Evolutionary conservation across 1,140 invertebrate species (phyloP), one percentile per base, ranked within the genome.

Genomic region (Neuroterus valhalla): DNA sequence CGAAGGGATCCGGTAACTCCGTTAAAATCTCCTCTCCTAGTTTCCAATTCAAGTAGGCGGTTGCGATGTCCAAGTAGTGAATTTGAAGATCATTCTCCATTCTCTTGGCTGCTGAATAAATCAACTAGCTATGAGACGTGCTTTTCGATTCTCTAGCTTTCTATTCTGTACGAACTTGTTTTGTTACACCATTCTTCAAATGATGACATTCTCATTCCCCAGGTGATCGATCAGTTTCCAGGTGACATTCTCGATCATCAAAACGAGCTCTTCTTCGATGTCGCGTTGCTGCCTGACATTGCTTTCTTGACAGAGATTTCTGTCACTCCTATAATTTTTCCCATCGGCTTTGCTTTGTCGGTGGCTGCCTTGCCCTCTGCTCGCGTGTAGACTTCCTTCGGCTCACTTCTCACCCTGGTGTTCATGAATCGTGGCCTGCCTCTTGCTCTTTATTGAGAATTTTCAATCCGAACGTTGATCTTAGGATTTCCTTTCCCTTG

Each of bases 11-110:
- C 2, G 31, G 38, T 42, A 43, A 15, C 23, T 70, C 70, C 52
- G 21, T 83, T 44, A 80, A 84, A 11, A 85, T 66, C 23, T 79
- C 72, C 74, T 86, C 81, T 17, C 81, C 72, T 10, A 88, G 21
- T 12, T 78, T 72, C 11, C 77, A 83, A 74, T 88, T 75, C n/a
- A 87, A 68, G 79, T 82, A 87, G 15, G 87, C 87, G 38, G 83
- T 88, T 23, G 75, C 78, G 2, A 88, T 70, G 76, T 88, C 85
- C 17, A 84, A 75, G 15, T 83, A 80, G 8, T 55, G 38, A 48
- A 70, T 70, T 8, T 66, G 21, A 17, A 78, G 15, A 1, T 73
- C 23, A 15, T 71, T 21, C 19, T 78, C 66, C 0, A 75, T 76
- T 17, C 8, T 10, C 81, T 78, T 19, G 62, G n/a, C 0, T 21